Evolutionary conservation across 2,888 invertebrate genomes (phyloP).

Genomic region (Drosophila paucipuncta): DNA sequence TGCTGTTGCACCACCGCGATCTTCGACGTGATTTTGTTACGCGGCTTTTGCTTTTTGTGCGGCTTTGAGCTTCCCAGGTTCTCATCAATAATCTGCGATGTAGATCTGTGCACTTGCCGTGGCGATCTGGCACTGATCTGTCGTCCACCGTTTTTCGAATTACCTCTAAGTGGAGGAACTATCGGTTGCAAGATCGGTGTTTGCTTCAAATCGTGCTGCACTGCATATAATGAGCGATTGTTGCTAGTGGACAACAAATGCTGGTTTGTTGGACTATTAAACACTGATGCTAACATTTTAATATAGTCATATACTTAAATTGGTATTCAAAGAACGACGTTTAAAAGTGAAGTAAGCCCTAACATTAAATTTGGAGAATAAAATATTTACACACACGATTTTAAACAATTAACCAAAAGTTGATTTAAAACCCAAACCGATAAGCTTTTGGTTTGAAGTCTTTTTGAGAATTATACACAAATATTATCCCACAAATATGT

Average conservation of each 20-base stretch:
- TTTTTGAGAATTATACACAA: neutral
- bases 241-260: slow-evolving; percentile 5
- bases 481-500: neutral
- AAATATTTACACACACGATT: neutral
- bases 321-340: neutral
- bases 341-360: neutral
- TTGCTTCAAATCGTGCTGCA: neutral
- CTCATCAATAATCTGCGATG: neutral
- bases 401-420: slow-evolving; percentile 10
- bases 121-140: neutral
- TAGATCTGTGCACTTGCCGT: neutral
- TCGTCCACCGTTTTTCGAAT: neutral
- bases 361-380: slow-evolving; percentile 26
- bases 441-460: neutral
- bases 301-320: neutral
- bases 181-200: too few species aligned
- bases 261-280: neutral
- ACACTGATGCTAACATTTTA: slow-evolving; percentile 1
- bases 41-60: neutral
- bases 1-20: neutral
- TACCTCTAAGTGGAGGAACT: neutral
- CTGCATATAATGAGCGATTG: neutral
- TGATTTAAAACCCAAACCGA: neutral
- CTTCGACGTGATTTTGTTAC: neutral
- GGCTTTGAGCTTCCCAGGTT: fast-evolving